Base-by-base conservation (phyloP, 2,888 invertebrate genomes). In the Parnassius glacialis region DNA sequence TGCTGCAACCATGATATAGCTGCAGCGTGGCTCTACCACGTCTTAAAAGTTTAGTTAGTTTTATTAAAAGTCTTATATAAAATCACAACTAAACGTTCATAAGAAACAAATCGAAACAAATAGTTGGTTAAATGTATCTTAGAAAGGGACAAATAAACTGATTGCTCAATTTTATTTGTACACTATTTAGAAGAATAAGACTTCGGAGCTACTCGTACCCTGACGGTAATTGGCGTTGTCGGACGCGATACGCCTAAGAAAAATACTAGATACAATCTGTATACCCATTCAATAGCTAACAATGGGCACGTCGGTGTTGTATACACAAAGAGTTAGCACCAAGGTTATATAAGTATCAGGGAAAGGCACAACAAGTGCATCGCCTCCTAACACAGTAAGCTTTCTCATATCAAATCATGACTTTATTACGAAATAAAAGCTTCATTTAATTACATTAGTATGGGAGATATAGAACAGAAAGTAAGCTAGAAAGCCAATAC, bases 201-300 rank as follows among this genome's bases (percentile, higher is more conserved):
- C 58, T 50, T 54, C 48, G 45, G 63, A 25, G 47, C 57, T 41
- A 50, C 61, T 44, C 34, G 54, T 16, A 53, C 58, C 43, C 43
- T 20, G 57, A 57, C 51, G 43, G 58, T 62, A 62, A 62, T 62
- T 58, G 62, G 53, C 50, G 59, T 59, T 55, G 58, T 66, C 65
- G 64, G 66, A 67, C 61, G 59, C 52, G 20, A 13, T 44, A 43
- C 56, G 48, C 34, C 52, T 59, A 62, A 64, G 70, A 69, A 71
- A 71, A 59, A 55, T 59, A 69, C 68, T 65, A 70, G 69, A 67
- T 66, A 65, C 64, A 67, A 67, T 66, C 68, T 66, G 71, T 71
- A 69, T 68, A 58, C 57, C 68, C 67, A 69, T 70, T 70, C 69
- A 71, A 71, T 69, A 68, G 68, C 66, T 67, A 69, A 68, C 70